These are phyloP conservation scores for Sesamia inferens DNA, from an alignment of 2,888 invertebrate species.

Conservation along the genomic window DNA sequence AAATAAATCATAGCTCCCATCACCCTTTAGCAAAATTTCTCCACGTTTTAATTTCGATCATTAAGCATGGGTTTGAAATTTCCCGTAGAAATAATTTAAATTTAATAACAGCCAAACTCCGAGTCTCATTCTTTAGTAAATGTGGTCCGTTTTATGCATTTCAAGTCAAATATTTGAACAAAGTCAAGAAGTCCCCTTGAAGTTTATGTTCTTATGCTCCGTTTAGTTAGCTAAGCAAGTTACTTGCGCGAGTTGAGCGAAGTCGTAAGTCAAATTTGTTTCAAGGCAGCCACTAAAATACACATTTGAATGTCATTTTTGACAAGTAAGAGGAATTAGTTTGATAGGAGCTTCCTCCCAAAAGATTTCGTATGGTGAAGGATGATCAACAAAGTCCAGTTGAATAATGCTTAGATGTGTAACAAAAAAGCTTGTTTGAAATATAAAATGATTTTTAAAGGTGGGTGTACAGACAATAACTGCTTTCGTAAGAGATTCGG, in stretches of 20 bases:
- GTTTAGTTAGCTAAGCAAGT: slow-evolving; percentile 60
- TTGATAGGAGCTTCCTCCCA: neutral
- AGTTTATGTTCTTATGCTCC: slow-evolving; percentile 70
- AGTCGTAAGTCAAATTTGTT: neutral
- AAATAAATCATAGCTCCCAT: neutral
- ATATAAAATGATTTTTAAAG: slow-evolving; percentile 24
- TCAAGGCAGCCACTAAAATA: neutral
- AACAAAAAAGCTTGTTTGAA: slow-evolving; percentile 9
- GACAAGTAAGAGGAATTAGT: neutral
- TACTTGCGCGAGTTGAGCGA: slow-evolving; percentile 14
- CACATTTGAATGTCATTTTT: neutral
- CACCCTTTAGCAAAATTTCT: neutral
- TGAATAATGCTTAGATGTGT: neutral
- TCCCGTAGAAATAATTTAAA: slow-evolving; percentile 64
- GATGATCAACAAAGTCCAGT: neutral
- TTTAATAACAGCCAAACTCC: slow-evolving; percentile 57
- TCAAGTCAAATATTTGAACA: slow-evolving; percentile 80
- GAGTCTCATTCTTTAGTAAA: slow-evolving; percentile 70
- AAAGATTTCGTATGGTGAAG: neutral
- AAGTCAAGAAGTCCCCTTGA: slow-evolving; percentile 71
- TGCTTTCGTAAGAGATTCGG: slow-evolving; percentile 25
- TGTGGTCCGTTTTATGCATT: slow-evolving; percentile 73
- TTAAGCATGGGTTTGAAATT: slow-evolving; percentile 41
- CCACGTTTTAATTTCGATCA: slow-evolving; percentile 42
- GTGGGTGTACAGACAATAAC: slow-evolving; percentile 20